Conservation (phyloP, 2,888 invertebrate genomes). For the Ernsta delagoae region DNA sequence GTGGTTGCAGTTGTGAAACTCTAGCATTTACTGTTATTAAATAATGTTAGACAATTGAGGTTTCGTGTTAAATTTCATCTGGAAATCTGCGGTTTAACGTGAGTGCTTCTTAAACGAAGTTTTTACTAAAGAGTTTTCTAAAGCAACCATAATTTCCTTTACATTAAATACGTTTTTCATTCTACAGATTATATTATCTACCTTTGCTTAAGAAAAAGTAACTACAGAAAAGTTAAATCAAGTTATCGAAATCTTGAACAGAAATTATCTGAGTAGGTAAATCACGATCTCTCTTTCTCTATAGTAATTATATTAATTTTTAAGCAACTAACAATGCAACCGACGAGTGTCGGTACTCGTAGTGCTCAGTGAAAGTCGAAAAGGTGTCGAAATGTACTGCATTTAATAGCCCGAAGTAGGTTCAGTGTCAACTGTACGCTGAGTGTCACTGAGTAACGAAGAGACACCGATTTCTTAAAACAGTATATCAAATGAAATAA, state of each 20-base stretch:
- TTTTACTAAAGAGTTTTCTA: background rate
- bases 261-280: too few species aligned
- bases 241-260: background rate
- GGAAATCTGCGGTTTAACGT: constrained; percentile 14
- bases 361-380: constrained; percentile 63
- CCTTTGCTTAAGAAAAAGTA: too few species aligned
- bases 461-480: too few species aligned
- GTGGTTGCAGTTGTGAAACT: constrained; percentile 44
- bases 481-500: too few species aligned
- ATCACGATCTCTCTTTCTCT: constrained; percentile 3
- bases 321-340: background rate
- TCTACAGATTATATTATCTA: too few species aligned
- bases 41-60: constrained; percentile 43
- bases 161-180: too few species aligned
- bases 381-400: constrained; percentile 58
- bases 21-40: constrained; percentile 41
- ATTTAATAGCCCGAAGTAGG: constrained; percentile 49
- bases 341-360: constrained; percentile 36
- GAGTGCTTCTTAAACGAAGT: background rate
- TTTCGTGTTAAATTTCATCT: constrained; percentile 43
- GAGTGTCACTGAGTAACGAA: background rate
- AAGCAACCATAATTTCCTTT: background rate
- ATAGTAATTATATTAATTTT: constrained; percentile 11
- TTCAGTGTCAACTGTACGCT: constrained; percentile 59
- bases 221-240: too few species aligned